Evolutionary conservation across 2,113 vertebrate genomes (phyloP), one percentile per base, ranked within the genome.

Genomic region (Cromileptes altivelis): DNA sequence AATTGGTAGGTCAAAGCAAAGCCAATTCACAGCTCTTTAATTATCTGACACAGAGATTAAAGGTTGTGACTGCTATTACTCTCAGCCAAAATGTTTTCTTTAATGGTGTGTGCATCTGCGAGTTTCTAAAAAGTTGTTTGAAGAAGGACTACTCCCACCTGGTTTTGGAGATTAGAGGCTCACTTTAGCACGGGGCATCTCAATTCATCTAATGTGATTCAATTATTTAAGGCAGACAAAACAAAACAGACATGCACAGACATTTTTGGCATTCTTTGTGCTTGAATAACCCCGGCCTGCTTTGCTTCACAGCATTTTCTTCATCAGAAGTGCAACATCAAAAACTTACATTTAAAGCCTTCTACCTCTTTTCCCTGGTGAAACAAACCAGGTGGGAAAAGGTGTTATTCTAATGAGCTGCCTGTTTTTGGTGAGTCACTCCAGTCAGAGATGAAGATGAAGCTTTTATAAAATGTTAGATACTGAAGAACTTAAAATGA

Each of bases 1-100:
- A 75, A 74, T 82, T 73, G 70, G 33, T 61, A 78, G 81, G 70
- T 77, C 78, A 83, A 78, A 82, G 61, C 55, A 53, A 82, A 81
- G 73, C 30, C 67, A 55, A 76, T 69, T 86, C 47, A 65, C 33
- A 27, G 68, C 70, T 62, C 40, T 8, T 76, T 83, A 83, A 85
- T 91, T 62, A 76, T 80, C 68, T 33, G 55, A 72, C 72, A 78
- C 6, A 27, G 21, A 81, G 61, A 83, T 75, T 79, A 89, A 82
- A 89, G 83, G 79, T 85, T 86, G 70, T 52, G 61, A 52, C 69
- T 85, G 61, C 50, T 53, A 75, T 85, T 77, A 72, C 52, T 33
- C 25, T 78, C 19, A 4, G 21, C 15, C 8, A 83, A 55, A 70
- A 65, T 70, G 25, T 69, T 49, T 67, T 58, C 30, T 63, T 61